Conservation (phyloP, 2,113 vertebrate genomes). For the Bubalus kerabau region DNA sequence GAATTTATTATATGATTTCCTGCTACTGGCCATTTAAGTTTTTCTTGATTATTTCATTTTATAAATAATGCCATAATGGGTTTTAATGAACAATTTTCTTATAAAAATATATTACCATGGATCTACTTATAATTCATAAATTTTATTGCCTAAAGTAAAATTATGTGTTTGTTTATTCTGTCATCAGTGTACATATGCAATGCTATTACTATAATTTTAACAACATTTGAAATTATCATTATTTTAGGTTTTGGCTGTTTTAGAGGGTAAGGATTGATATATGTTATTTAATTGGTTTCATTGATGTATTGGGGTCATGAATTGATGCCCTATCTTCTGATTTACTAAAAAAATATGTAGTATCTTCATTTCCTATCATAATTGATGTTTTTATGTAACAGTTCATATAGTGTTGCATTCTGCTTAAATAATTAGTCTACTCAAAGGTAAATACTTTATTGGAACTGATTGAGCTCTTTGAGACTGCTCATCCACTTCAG, state of each 20-base stretch:
- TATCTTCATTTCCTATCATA: background rate
- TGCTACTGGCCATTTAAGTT: background rate
- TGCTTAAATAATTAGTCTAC: background rate
- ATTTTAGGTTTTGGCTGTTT: slow-evolving; percentile 9
- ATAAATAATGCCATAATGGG: background rate
- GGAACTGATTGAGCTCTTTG: background rate
- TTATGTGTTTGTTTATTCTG: background rate
- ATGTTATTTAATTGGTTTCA: background rate
- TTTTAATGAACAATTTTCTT: background rate
- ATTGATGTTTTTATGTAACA: background rate
- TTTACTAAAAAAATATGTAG: background rate
- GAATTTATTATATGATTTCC: background rate
- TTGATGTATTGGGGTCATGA: background rate
- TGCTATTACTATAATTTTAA: background rate
- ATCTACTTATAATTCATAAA: background rate
- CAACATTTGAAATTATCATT: background rate
- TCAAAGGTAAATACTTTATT: background rate
- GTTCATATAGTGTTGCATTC: background rate
- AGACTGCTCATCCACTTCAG: background rate
- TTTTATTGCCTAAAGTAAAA: background rate
- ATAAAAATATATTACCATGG: background rate
- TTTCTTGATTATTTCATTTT: background rate
- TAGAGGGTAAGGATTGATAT: background rate
- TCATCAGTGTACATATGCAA: background rate
- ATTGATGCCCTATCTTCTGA: background rate